Evolutionary conservation across 2,113 vertebrate genomes (phyloP).

Genomic region (Alaudala cheleensis): DNA sequence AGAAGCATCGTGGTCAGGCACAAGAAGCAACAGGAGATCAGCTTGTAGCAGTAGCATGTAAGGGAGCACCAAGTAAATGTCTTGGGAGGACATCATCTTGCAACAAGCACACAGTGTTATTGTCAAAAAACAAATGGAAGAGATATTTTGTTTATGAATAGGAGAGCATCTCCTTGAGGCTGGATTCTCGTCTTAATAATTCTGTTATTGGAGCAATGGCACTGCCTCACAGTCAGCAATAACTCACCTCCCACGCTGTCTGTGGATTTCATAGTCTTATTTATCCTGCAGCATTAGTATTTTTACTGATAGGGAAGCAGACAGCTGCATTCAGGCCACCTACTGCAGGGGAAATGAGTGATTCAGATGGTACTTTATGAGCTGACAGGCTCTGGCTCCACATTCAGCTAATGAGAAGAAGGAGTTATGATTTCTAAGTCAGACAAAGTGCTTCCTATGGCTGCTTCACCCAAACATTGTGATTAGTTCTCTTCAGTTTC

Average conservation of each 20-base stretch:
- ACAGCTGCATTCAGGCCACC: background rate
- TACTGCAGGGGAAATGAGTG: background rate
- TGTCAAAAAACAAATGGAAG: background rate
- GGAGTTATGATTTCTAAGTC: background rate
- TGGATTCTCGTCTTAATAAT: background rate
- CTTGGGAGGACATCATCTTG: background rate
- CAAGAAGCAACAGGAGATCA: background rate
- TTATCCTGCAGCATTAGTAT: background rate
- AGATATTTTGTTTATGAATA: background rate
- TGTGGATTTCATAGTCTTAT: background rate
- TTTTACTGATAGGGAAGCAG: background rate
- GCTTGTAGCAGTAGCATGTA: background rate
- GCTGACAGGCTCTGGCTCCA: background rate
- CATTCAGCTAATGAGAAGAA: background rate
- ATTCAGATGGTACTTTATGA: conserved; percentile 11
- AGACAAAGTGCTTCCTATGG: background rate
- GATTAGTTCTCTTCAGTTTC: background rate
- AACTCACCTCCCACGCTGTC: background rate
- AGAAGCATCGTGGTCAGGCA: background rate
- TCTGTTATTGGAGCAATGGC: background rate
- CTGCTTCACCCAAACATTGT: background rate
- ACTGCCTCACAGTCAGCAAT: background rate
- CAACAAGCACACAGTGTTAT: background rate
- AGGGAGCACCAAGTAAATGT: background rate
- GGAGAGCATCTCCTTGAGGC: background rate